Evolutionary conservation across 2,888 invertebrate genomes (phyloP), one percentile per base, ranked within the genome.

Genomic region (Melieria picta): DNA sequence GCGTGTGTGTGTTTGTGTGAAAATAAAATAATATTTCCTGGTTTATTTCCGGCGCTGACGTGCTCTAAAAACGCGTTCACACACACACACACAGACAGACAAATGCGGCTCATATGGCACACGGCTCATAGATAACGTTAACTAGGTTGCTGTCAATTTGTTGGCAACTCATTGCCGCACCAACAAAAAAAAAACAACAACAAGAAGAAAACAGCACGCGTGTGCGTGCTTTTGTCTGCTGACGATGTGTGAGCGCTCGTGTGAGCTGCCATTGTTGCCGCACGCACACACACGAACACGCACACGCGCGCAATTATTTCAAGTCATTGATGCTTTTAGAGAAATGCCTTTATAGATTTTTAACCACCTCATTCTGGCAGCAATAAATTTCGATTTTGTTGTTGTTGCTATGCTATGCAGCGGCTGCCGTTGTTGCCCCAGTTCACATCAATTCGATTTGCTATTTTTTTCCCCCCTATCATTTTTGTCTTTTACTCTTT

Each of bases 241-340:
- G 50, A 1, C 52, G 11, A 52, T 52, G 52, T 52, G 52, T 52
- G 13, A 52, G 13, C 5, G 9, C 13, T 11, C 16, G 58, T 58
- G 10, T 5, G 58, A 4, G 64, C 74, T 79, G 80, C 80, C 73
- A 73, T 71, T 74, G 74, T 78, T 67, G 60, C 60, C 67, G 42
- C 48, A 50, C 46, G 58, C 76, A 77, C 77, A 81, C 80, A 79
- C 75, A 30, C 30, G 30, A 0, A 13, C 30, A 13, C 13, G 6
- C 58, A 13, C 30, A 58, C 58, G 30, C 16, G 11, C 42, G 30
- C 42, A 58, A 11, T 58, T 42, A 16, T 58, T 66, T 43, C 57
- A 11, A n/a, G 47, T n/a, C 47, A 73, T 74, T 75, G 72, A 72
- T 68, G 16, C 50, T 30, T 30, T 30, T 30, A 30, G 30, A 30